These are phyloP conservation scores for Cyprinodon variegatus DNA, from an alignment of 2,113 vertebrate species.

Conservation along the genomic window DNA sequence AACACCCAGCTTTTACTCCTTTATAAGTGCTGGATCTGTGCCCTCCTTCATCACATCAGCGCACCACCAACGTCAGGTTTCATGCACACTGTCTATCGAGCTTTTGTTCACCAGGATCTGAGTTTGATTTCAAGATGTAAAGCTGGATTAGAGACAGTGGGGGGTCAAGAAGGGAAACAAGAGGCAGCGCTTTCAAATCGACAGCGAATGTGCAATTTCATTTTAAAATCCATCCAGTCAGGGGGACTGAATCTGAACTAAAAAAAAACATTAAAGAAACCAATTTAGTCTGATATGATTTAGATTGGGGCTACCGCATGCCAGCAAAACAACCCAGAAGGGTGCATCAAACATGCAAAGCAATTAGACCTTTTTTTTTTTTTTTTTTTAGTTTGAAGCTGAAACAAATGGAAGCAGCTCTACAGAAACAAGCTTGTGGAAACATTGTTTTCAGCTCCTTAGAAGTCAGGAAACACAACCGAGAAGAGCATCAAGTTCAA, in stretches of 20 bases:
- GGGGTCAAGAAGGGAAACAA: conserved; percentile 26
- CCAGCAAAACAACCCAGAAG: conserved; percentile 70
- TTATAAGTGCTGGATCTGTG: conserved; percentile 46
- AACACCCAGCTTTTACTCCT: neutral
- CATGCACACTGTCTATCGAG: conserved; percentile 21
- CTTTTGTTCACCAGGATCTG: conserved; percentile 31
- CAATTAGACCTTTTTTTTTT: conserved; percentile 54
- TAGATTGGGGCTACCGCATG: conserved; percentile 66
- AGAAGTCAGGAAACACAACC: conserved; percentile 30
- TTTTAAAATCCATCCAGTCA: conserved; percentile 66
- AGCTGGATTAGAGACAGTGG: conserved; percentile 28
- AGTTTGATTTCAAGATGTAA: conserved; percentile 46
- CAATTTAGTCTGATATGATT: conserved; percentile 66
- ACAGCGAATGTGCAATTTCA: conserved; percentile 74
- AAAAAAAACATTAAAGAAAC: conserved; percentile 66
- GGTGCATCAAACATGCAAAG: conserved; percentile 64
- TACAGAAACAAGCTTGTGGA: conserved; percentile 61
- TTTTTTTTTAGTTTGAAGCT: conserved; percentile 68
- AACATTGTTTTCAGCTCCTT: conserved; percentile 43
- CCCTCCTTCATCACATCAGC: conserved; percentile 57
- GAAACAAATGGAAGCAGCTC: conserved; percentile 63
- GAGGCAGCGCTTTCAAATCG: conserved; percentile 63
- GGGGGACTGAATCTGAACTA: conserved; percentile 65
- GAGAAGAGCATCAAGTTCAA: conserved; percentile 8
- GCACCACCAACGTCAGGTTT: conserved; percentile 42